phyloP scores from a whole-genome alignment of 2,888 invertebrate species.

The Erebia palarica region DNA sequence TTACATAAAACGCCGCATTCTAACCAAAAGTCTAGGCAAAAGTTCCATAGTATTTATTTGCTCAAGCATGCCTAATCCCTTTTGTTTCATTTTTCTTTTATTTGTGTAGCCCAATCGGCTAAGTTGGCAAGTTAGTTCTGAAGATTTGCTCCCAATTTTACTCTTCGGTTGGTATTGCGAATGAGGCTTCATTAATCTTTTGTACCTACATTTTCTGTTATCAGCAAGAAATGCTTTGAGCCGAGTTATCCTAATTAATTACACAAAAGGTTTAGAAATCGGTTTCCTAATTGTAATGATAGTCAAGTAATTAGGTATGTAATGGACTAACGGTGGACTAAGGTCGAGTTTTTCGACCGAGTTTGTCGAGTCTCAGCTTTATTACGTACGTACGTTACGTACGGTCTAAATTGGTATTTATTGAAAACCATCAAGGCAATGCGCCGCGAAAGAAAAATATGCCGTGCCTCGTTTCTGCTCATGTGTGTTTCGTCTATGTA shows the following conservation, averaged over 20 bases:
- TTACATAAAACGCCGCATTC: neutral
- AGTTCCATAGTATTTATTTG: conserved; percentile 13
- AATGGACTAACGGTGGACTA: no score
- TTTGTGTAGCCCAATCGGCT: conserved; percentile 28
- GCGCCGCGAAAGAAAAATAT: accelerated
- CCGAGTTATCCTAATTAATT: conserved; percentile 27
- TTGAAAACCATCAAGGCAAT: no score
- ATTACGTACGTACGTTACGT: no score
- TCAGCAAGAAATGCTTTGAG: conserved; percentile 29
- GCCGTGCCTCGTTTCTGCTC: no score
- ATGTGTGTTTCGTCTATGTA: no score
- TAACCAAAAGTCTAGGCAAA: neutral
- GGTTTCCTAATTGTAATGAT: neutral
- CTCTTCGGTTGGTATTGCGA: conserved; percentile 36
- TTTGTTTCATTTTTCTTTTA: conserved; percentile 28
- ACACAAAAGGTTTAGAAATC: neutral
- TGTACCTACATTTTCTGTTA: conserved; percentile 30
- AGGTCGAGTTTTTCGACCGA: no score
- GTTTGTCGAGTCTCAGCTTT: no score
- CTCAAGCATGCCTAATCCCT: neutral
- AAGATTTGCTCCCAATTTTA: conserved; percentile 36
- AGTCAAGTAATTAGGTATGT: neutral
- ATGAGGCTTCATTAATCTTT: conserved; percentile 36
- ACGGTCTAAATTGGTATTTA: no score
- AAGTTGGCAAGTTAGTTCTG: conserved; percentile 33